Evolutionary conservation across 1,140 invertebrate species (phyloP), one percentile per base, ranked within the genome.

Genomic region (Nilaparvata lugens): DNA sequence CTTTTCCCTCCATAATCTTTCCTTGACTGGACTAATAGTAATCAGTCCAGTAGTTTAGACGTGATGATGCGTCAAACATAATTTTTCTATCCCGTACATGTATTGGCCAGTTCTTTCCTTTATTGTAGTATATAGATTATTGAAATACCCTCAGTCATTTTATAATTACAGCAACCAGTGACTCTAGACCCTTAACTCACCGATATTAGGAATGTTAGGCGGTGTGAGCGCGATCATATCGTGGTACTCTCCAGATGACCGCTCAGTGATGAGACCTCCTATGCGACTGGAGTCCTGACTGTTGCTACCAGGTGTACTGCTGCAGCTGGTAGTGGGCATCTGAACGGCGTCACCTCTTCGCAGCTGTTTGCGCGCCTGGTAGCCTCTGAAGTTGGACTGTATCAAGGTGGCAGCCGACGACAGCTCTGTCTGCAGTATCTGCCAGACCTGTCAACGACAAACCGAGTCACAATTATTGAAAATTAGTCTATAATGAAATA

Each of bases 331-430:
- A 24, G 62, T 58, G 1, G 56, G 28, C 52, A 59, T 51, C 23
- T 64, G 63, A 2, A 64, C 55, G 2, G 66, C 64, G 16, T 63
- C 59, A 14, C 56, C 64, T 1, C 62, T 58, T 51, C 62, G 60
- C 23, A 64, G 58, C 38, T 65, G 62, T 51, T 67, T 67, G 2
- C 66, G 57, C 5, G 66, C 58, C 7, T 61, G 51, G 38, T 66
- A 67, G 1, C 66, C 66, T 1, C 66, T 45, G 38, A 59, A 67
- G 16, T 62, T 64, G 0, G 60, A 57, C 56, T 67, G 66, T 25
- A 67, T 67, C 16, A 40, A 62, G n/a, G 62, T 64, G 0, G 64
- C 66, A 1, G 60, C 60, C 14, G 11, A 35, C 7, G 53, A 48
- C 48, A 62, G 25, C 14, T 62, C 60, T 21, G 19, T 4, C 28